Evolutionary conservation across 2,113 vertebrate species (phyloP), one percentile per base, ranked within the genome.

Genomic region (Xiphophorus maculatus): DNA sequence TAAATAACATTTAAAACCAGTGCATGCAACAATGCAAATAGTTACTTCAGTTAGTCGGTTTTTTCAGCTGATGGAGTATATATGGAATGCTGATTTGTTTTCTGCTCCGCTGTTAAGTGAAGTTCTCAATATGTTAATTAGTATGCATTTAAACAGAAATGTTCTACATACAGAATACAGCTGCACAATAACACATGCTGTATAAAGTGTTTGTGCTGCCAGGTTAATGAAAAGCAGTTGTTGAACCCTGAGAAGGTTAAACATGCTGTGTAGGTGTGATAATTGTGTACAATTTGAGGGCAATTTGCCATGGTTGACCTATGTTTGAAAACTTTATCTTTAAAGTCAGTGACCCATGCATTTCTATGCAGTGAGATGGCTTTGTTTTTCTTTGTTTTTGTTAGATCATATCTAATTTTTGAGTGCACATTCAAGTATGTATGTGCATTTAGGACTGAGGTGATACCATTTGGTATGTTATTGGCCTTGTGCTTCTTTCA

Each of bases 301-400:
- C 2, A 6, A 54, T 58, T 58, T 58, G 10, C 22, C 9, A n/a
- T n/a, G 25, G 22, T 58, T 58, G 10, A 58, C 51, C 51, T n/a
- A 58, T 58, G 17, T 58, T 58, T 58, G 51, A 58, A n/a, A 58
- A 58, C 22, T 58, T 58, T 25, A n/a, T 58, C 51, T 58, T n/a
- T 58, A 11, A 58, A 11, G 51, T 58, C 51, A 10, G 22, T 58
- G 22, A 58, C 51, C 51, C 25, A 70, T 17, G 35, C 73, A 88
- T 92, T 92, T 93, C 69, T 60, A 79, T 64, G 81, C 90, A 93
- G 93, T 91, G 91, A 77, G 33, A 79, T 63, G 81, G 82, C 4
- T 86, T 90, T 90, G 87, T 93, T 77, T 7, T 63, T 28, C 27
- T n/a, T 29, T 63, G 3, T 15, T 42, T 40, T 42, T 42, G 3